Evolutionary conservation across 2,797 vertebrate species (phyloP).

Genomic region (Falco naumanni): DNA sequence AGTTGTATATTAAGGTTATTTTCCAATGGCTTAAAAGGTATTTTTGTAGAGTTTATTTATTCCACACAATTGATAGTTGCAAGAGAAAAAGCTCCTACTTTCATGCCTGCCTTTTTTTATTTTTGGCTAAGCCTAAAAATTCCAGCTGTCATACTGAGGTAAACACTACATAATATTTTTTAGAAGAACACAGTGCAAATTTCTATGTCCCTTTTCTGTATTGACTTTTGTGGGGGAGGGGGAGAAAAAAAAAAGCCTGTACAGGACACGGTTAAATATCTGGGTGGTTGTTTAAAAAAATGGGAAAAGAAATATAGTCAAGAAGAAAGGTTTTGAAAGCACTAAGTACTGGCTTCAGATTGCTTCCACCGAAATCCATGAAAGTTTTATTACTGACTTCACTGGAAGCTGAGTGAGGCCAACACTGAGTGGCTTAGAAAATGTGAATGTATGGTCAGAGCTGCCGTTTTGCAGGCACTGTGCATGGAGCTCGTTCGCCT

Average conservation of each 20-base stretch:
- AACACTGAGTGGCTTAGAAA: not conserved
- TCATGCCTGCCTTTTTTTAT: not conserved
- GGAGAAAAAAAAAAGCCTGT: not conserved
- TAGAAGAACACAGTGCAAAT: not conserved
- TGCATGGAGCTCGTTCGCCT: fast-evolving
- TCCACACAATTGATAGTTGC: not conserved
- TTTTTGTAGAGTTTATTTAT: not conserved
- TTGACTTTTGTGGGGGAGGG: not conserved
- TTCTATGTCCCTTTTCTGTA: not conserved
- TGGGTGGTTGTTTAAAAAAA: not conserved
- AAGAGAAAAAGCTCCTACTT: not conserved
- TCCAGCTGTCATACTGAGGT: not conserved
- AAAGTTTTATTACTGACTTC: not conserved
- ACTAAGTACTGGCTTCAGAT: not conserved
- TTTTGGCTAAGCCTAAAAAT: not conserved
- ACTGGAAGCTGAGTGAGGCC: not conserved
- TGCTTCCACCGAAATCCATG: not conserved
- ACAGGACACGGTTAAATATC: not conserved
- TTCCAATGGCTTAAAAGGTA: not conserved
- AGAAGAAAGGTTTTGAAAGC: not conserved
- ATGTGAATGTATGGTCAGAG: not conserved
- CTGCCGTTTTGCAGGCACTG: not conserved
- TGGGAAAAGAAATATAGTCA: not conserved
- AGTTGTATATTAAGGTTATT: not conserved
- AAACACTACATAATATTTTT: not conserved